These are phyloP conservation scores for Perognathus longimembris DNA, from an alignment of 2,113 vertebrate species.

Conservation along the genomic window DNA sequence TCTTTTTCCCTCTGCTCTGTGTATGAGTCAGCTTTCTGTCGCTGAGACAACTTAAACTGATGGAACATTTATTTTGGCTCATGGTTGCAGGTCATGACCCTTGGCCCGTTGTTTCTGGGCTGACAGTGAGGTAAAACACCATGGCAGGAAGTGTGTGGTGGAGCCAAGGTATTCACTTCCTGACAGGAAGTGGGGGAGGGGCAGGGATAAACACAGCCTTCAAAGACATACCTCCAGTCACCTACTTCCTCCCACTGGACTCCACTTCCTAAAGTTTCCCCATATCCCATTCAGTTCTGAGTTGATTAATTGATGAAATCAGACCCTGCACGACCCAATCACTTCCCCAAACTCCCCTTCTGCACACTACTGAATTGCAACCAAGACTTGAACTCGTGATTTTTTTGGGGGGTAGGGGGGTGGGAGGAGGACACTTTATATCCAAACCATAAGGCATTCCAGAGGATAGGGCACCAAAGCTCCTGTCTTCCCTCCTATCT, in stretches of 20 bases:
- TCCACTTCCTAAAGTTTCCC: neutral
- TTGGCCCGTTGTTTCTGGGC: too few relatives aligned
- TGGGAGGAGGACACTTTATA: neutral
- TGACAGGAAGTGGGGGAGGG: neutral
- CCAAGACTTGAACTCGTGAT: neutral
- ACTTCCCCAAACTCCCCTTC: neutral
- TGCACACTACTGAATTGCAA: too few relatives aligned
- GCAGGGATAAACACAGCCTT: neutral
- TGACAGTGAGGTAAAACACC: neutral
- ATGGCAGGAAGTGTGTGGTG: too few relatives aligned
- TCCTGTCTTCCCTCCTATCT: neutral
- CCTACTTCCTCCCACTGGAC: neutral
- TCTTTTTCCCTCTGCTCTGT: conserved; percentile 11
- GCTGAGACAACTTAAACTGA: neutral
- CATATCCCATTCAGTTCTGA: neutral
- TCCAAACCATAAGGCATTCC: neutral
- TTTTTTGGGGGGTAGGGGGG: too few relatives aligned
- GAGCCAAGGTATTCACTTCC: neutral
- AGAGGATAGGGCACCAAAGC: neutral
- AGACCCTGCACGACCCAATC: neutral
- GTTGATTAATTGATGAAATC: neutral
- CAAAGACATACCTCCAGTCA: too few relatives aligned
- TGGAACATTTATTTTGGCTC: neutral
- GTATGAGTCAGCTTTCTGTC: neutral
- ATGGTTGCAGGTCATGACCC: neutral